Base-by-base conservation (phyloP, 2,113 vertebrate species). In the Vombatus ursinus region DNA sequence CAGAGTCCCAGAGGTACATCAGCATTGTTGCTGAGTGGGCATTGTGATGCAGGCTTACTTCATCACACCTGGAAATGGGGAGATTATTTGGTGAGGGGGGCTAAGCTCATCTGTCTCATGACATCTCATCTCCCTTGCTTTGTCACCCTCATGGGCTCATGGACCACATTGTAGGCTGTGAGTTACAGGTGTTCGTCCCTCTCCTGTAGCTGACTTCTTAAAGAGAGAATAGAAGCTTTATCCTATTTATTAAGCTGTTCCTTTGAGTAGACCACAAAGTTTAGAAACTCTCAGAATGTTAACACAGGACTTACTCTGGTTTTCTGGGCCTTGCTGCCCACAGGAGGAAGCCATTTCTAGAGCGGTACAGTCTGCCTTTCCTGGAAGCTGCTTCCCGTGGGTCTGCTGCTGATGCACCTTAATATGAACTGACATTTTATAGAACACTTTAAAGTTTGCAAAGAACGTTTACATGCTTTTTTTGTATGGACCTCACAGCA, bases 271-370 rank as follows among this genome's bases (percentile, higher is more conserved):
- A 91, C 37, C 28, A 28, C 48, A 91, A 14, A 91, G 52, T 93
- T 31, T 37, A 92, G 48, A 47, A 77, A 84, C 94, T 90, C 94
- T 90, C 37, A 95, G 47, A 92, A 52, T 94, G 68, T 44, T 84
- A 96, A 50, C 96, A 26, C 48, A 91, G 92, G 49, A 84, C 28
- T 95, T n/a, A 90, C 95, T 94, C 95, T 95, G 52, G 92, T 93
- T 26, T 90, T 96, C 90, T 22, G 61, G 48, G 9, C 77, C 47
- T 93, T 11, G 24, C 89, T 95, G 44, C 51, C 49, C 68, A 49
- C 24, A 95, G 94, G 61, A 94, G 14, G 77, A 52, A 77, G 84
- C 84, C 50, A 53, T 53, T 91, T 97, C 90, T 77, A 49, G 94
- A 90, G 47, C 94, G n/a, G 61, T 95, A 49, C 50, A 94, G 4